Percentiles rank a stretch among this genome's conserved stretches.
Conservation (phyloP, 2,113 vertebrate species). For the Sorex araneus region DNA sequence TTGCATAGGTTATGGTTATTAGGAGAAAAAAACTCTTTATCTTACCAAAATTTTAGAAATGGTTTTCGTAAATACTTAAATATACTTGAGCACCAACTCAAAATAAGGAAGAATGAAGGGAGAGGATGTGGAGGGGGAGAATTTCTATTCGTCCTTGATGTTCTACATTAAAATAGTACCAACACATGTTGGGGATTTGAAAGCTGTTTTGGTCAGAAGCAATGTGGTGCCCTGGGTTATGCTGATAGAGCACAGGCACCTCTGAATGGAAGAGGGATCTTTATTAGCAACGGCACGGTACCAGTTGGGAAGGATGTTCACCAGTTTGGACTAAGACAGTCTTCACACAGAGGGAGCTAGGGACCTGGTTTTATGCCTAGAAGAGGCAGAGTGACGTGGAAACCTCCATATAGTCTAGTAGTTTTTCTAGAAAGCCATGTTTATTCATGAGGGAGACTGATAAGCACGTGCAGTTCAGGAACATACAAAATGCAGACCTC, state of each 20-base stretch:
- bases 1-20: no score
- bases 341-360: no score
- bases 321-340: no score
- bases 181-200: fast-evolving
- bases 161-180: not conserved
- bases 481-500: no score
- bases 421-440: no score
- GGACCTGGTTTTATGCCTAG: no score
- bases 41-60: not conserved
- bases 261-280: not conserved
- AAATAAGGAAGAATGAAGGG: not conserved
- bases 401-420: no score
- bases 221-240: not conserved
- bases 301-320: no score
- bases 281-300: not conserved
- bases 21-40: not conserved
- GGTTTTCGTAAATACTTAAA: not conserved
- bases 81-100: not conserved
- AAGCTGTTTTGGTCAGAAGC: not conserved
- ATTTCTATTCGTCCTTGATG: not conserved
- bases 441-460: no score
- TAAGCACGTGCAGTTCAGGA: no score
- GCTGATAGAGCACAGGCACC: no score
- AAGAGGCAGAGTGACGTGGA: no score
- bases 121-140: fast-evolving